Conservation (phyloP, 2,888 invertebrate species). For the Druceiella hillmani region DNA sequence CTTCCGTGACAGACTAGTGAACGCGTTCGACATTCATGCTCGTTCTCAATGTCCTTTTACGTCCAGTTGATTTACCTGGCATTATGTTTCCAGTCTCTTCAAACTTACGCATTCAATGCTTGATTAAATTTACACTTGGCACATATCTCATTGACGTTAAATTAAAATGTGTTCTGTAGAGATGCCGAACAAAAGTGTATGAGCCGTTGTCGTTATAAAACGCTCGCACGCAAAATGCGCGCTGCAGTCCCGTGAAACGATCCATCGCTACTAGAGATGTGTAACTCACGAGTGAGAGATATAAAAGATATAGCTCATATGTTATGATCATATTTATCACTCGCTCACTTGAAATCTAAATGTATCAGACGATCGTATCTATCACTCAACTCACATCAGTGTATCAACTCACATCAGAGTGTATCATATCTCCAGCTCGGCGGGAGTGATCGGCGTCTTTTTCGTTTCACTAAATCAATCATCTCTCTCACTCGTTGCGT, state of each 20-base stretch:
- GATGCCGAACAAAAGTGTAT: background rate
- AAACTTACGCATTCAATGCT: slow-evolving; percentile 10
- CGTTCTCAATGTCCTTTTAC: slow-evolving; percentile 11
- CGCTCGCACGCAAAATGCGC: slow-evolving; percentile 10
- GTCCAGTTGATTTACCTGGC: slow-evolving; percentile 8
- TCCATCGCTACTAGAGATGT: slow-evolving; percentile 9
- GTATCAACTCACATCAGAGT: too few species aligned
- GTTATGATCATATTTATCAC: too few species aligned
- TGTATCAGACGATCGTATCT: too few species aligned
- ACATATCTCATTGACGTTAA: background rate
- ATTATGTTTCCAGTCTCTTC: slow-evolving; percentile 12
- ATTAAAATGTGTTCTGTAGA: background rate
- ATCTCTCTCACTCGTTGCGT: too few species aligned
- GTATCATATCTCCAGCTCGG: too few species aligned
- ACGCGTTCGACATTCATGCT: slow-evolving; percentile 10
- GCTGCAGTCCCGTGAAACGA: slow-evolving; percentile 10
- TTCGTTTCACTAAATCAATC: too few species aligned
- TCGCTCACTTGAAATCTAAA: too few species aligned
- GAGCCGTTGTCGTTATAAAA: too few species aligned
- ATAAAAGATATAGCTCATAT: too few species aligned
- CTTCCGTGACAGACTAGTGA: slow-evolving; percentile 3
- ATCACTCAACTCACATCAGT: too few species aligned
- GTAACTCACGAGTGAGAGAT: too few species aligned
- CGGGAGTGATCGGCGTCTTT: too few species aligned
- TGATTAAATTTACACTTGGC: slow-evolving; percentile 7